Evolutionary conservation across 2,888 invertebrate genomes (phyloP).

Genomic region (Plagodis pulveraria): DNA sequence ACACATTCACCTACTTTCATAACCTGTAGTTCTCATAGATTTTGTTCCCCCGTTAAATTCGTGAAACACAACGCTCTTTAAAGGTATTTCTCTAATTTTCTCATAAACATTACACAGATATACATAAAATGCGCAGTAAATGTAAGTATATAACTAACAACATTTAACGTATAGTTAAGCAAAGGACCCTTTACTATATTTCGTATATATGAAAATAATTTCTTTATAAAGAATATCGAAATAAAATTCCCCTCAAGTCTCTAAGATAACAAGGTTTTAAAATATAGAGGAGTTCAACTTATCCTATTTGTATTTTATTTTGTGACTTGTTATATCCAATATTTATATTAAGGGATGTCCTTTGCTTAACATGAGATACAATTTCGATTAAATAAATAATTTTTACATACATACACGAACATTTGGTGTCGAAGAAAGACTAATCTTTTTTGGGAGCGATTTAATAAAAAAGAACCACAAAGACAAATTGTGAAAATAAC

Average conservation of each 20-base stretch:
- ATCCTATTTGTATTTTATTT: neutral
- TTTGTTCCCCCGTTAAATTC: conserved; percentile 61
- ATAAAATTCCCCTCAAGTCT: too few species aligned
- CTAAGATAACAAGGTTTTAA: too few species aligned
- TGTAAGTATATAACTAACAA: conserved; percentile 60
- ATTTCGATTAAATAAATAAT: conserved; percentile 49
- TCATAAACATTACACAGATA: conserved; percentile 57
- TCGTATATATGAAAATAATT: too few species aligned
- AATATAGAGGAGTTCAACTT: neutral
- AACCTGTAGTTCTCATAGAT: conserved; percentile 7
- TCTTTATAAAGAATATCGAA: too few species aligned
- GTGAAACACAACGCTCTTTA: conserved; percentile 63
- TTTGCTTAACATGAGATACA: conserved; percentile 35
- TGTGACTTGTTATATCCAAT: neutral
- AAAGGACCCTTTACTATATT: conserved; percentile 4
- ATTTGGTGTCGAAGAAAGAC: conserved; percentile 64
- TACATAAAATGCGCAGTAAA: conserved; percentile 49
- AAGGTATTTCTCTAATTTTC: conserved; percentile 43
- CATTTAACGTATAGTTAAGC: conserved; percentile 43
- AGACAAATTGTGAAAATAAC: conserved; percentile 52
- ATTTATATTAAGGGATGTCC: conserved; percentile 1
- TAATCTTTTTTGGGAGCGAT: conserved; percentile 57
- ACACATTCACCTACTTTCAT: conserved; percentile 7
- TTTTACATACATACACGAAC: conserved; percentile 46
- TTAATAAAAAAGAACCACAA: conserved; percentile 48